Percentiles rank a stretch among this genome's conserved stretches.
These are phyloP conservation scores for Meloidogyne floridensis DNA, from an alignment of 1,140 invertebrate species.

Conservation along the genomic window DNA sequence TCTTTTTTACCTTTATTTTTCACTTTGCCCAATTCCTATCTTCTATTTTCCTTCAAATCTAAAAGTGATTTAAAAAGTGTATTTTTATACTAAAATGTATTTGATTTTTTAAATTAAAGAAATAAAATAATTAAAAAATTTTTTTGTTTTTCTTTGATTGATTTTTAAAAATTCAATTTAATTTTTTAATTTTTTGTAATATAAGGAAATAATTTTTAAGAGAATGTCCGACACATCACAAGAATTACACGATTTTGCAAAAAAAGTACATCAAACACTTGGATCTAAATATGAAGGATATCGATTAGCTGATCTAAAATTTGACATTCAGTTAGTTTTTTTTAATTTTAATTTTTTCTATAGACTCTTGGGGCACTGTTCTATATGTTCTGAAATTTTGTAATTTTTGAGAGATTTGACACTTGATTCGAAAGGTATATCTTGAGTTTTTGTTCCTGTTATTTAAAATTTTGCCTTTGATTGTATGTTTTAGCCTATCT, in stretches of 20 bases:
- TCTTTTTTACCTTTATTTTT: background rate
- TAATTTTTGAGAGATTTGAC: too few species aligned
- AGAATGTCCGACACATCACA: background rate
- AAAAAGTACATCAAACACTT: background rate
- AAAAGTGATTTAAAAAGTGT: background rate
- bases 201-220: background rate
- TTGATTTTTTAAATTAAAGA: background rate
- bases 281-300: background rate
- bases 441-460: too few species aligned
- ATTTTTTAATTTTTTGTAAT: too few species aligned
- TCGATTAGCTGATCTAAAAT: background rate
- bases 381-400: too few species aligned
- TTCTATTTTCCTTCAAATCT: background rate
- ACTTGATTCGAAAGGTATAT: too few species aligned
- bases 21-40: constrained; percentile 1
- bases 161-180: background rate
- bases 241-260: background rate
- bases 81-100: background rate
- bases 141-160: background rate
- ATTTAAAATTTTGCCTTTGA: too few species aligned
- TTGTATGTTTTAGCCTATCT: too few species aligned
- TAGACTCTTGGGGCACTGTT: too few species aligned
- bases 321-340: background rate
- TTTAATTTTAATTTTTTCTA: background rate
- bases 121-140: background rate